Conservation (phyloP, 2,888 invertebrate genomes). For the Taphrorychus bicolor region DNA sequence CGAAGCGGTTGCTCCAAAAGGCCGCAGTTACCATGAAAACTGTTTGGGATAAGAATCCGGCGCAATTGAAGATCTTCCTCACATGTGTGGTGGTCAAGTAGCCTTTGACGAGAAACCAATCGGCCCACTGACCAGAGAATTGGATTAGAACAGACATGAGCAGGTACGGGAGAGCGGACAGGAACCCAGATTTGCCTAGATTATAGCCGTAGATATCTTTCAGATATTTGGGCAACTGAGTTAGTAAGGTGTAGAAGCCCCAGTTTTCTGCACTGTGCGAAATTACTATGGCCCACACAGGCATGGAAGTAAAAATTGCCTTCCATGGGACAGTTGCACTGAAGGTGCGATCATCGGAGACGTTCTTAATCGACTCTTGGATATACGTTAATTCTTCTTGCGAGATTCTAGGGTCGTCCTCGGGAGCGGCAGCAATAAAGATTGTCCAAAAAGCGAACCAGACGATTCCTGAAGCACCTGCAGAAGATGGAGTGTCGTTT, state of each 20-base stretch:
- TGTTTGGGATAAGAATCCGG: constrained; percentile 78
- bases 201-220: constrained; percentile 76
- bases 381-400: constrained; percentile 78
- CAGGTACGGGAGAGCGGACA: constrained; percentile 87
- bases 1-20: constrained; percentile 68
- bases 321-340: constrained; percentile 76
- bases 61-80: constrained; percentile 71
- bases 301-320: constrained; percentile 74
- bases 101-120: constrained; percentile 72
- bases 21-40: constrained; percentile 86
- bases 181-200: constrained; percentile 79
- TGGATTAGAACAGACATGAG: constrained; percentile 84
- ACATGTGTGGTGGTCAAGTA: constrained; percentile 77
- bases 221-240: constrained; percentile 38
- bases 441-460: constrained; percentile 78
- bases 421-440: constrained; percentile 76
- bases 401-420: constrained; percentile 75
- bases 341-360: constrained; percentile 53
- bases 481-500: constrained; percentile 5
- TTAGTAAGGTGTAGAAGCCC: constrained; percentile 81
- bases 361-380: constrained; percentile 62
- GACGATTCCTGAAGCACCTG: constrained; percentile 70
- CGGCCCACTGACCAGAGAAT: constrained; percentile 82
- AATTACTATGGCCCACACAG: constrained; percentile 74
- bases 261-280: constrained; percentile 65